A percentile compares a stretch with the other conserved stretches of the same genome.
Conservation (phyloP, 2,888 invertebrate species). For the Mesodorylaimus sp. region DNA sequence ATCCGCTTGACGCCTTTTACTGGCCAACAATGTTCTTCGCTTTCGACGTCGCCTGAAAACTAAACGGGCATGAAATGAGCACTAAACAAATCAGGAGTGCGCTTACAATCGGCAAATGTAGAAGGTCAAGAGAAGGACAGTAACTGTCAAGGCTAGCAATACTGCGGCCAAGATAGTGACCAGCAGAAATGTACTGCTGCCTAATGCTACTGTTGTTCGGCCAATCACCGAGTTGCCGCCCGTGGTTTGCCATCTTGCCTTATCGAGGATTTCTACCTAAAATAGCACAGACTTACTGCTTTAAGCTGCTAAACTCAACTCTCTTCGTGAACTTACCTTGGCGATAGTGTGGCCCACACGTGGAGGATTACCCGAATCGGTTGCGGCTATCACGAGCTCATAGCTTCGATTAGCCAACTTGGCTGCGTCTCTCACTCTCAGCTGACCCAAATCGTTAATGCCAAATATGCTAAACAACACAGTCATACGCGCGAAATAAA, state of each 20-base stretch:
- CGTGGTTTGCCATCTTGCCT: neutral
- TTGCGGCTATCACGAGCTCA: neutral
- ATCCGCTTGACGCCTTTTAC: neutral
- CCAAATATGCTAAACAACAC: too few species aligned
- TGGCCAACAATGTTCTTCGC: neutral
- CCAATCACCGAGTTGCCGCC: neutral
- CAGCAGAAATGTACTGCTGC: neutral
- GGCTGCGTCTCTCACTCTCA: neutral
- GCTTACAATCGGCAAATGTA: neutral
- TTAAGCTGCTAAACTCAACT: neutral
- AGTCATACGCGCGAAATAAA: too few species aligned
- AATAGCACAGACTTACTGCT: neutral
- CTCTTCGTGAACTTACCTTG: neutral
- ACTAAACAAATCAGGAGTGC: neutral
- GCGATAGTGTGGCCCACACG: neutral
- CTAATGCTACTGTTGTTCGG: neutral
- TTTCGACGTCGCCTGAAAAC: neutral
- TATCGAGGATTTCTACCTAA: neutral
- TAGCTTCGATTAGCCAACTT: neutral
- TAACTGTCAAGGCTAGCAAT: neutral
- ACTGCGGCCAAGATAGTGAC: neutral
- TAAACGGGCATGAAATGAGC: neutral
- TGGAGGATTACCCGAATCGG: conserved; percentile 1
- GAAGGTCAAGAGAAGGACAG: neutral
- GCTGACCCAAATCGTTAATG: neutral